These are phyloP conservation scores for Elysia chlorotica DNA, from an alignment of 1,140 invertebrate genomes.

Conservation along the genomic window DNA sequence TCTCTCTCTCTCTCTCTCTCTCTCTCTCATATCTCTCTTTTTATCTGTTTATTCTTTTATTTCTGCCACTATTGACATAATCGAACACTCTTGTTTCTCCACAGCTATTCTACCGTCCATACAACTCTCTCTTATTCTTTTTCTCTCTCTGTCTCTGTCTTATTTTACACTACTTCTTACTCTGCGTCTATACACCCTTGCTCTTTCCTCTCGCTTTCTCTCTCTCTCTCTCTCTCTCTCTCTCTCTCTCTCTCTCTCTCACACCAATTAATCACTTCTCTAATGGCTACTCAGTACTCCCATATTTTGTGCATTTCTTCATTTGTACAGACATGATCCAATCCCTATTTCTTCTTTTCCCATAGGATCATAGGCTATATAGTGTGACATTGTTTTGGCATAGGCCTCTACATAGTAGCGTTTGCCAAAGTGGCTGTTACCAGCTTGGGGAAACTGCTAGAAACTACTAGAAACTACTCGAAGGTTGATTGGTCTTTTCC, in stretches of 20 bases:
- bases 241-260: conserved; percentile 4
- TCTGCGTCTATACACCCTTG: conserved; percentile 5
- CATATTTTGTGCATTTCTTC: too few relatives aligned
- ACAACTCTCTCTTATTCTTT: conserved; percentile 16
- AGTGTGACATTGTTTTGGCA: too few relatives aligned
- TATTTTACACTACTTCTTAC: neutral
- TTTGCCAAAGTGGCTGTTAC: too few relatives aligned
- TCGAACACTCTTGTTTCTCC: neutral
- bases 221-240: conserved; percentile 20
- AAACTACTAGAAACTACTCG: too few relatives aligned
- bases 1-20: neutral
- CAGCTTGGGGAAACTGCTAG: too few relatives aligned
- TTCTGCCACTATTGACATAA: neutral
- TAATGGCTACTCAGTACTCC: too few relatives aligned
- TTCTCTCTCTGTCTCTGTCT: conserved; percentile 3
- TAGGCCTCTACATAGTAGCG: neutral
- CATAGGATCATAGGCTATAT: too few relatives aligned
- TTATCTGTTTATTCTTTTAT: neutral
- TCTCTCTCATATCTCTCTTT: conserved; percentile 12
- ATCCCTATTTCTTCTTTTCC: too few relatives aligned
- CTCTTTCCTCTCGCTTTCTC: conserved; percentile 13
- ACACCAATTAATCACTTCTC: neutral
- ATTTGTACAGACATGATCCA: too few relatives aligned
- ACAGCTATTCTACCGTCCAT: too few relatives aligned
- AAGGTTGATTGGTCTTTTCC: too few relatives aligned